Evolutionary conservation across 2,888 invertebrate species (phyloP), one percentile per base, ranked within the genome.

Genomic region (Amitus sp.): DNA sequence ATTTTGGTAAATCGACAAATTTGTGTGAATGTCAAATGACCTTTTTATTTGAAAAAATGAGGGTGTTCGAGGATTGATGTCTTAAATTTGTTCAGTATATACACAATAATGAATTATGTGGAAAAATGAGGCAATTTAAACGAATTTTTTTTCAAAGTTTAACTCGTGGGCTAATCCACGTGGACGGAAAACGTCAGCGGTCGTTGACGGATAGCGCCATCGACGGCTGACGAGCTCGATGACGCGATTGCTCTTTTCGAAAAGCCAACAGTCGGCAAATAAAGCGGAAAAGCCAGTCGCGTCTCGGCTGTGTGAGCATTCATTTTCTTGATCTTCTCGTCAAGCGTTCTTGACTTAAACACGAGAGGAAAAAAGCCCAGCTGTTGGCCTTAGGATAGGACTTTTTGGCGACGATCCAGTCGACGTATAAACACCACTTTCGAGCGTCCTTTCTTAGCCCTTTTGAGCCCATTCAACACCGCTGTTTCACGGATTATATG

Each of bases 401-500:
- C 73, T 75, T 80, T 79, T 80, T 81, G 82, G 80, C 81, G 73
- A 68, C 75, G 72, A 73, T 80, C 80, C 81, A 80, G 73, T 62
- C 71, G 71, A 68, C 73, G 72, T 78, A 77, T 79, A 80, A 80
- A 80, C 78, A 79, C 75, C 72, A 70, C 72, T 68, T 70, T 72
- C 73, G 76, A 74, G 75, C 73, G 74, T 70, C 73, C 65, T 67
- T 66, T 64, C 58, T 64, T n/a, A n/a, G 62, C 66, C 50, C 45
- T 54, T 51, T 64, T 61, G n/a, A n/a, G n/a, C n/a, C n/a, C n/a
- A n/a, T n/a, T n/a, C n/a, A n/a, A n/a, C n/a, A n/a, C n/a, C n/a
- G n/a, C n/a, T n/a, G n/a, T n/a, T n/a, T n/a, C n/a, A n/a, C n/a
- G n/a, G n/a, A n/a, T n/a, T n/a, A n/a, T n/a, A n/a, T n/a, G n/a